Evolutionary conservation across 2,797 vertebrate species (phyloP), one percentile per base, ranked within the genome.

Genomic region (Ctenochaetus hawaiiensis): DNA sequence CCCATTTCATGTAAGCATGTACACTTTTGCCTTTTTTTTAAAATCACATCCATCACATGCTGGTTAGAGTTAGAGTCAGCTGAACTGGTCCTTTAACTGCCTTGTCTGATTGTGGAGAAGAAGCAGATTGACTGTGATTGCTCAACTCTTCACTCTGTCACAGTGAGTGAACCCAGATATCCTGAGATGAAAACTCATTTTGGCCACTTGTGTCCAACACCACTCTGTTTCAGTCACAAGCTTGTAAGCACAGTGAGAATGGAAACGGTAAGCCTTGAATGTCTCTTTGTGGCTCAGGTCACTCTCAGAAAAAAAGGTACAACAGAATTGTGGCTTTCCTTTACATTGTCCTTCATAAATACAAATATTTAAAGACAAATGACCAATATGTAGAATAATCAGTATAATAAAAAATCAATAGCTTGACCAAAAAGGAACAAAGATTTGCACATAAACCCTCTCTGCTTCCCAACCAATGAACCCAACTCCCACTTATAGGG

Each of bases 111-210:
- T 43, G 49, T 53, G 20, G 26, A 51, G 47, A n/a, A 48, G 71
- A 60, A 51, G 53, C 41, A 68, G 59, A 69, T 37, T 37, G 26
- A 45, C 45, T 54, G 54, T 16, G 63, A 76, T 70, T 49, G 67
- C 22, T 37, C 26, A 45, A 39, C 47, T 67, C 30, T 63, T 56
- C 11, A 34, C 13, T 70, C 48, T 47, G 54, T 78, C 71, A 68
- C 58, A 60, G 51, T 72, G 23, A 77, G 43, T 78, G 39, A 74
- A 72, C 51, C 23, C 67, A 56, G 23, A 70, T 49, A 63, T 72
- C 56, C 22, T 48, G 58, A 14, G 49, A 20, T 54, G 48, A 57
- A 66, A 52, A 67, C 54, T 22, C 11, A 44, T 72, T 67, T 47
- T 57, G 11, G 76, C 61, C 22, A 45, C 49, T 52, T 64, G 45